These are phyloP conservation scores for Brachyhypopomus gauderio DNA, from an alignment of 2,113 vertebrate species.

Conservation along the genomic window DNA sequence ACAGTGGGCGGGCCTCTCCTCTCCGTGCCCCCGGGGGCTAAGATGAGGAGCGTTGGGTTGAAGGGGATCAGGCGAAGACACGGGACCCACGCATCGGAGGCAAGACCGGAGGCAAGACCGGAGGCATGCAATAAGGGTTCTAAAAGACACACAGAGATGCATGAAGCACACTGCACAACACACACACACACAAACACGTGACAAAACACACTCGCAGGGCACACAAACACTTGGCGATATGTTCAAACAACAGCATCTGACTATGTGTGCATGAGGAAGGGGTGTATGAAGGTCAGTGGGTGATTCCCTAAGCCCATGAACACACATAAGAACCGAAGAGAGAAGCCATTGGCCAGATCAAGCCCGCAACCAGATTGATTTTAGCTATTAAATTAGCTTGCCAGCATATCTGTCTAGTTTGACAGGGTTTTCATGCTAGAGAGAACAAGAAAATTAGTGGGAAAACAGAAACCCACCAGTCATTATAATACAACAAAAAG, in stretches of 20 bases:
- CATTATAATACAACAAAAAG: background rate
- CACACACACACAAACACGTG: slow-evolving; percentile 39
- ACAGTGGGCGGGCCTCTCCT: slow-evolving; percentile 61
- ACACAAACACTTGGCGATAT: slow-evolving; percentile 2
- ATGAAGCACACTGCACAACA: slow-evolving; percentile 45
- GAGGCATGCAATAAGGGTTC: slow-evolving; percentile 73
- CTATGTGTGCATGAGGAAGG: background rate
- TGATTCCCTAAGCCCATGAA: background rate
- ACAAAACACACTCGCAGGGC: slow-evolving; percentile 16
- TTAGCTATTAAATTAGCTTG: too few relatives aligned
- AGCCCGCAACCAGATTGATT: background rate
- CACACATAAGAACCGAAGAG: background rate
- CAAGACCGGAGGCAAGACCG: slow-evolving; percentile 66
- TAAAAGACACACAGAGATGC: slow-evolving; percentile 63
- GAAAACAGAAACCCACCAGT: background rate
- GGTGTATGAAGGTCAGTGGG: background rate
- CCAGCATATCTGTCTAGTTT: too few relatives aligned
- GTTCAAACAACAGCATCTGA: background rate
- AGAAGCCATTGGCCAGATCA: background rate
- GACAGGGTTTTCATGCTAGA: too few relatives aligned
- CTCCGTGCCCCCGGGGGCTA: slow-evolving; percentile 54
- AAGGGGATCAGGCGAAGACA: slow-evolving; percentile 47
- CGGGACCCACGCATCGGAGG: slow-evolving; percentile 60
- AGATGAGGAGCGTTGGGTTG: slow-evolving; percentile 52
- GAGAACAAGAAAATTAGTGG: background rate